Base-by-base conservation (phyloP, 2,888 invertebrate genomes). In the Drosophila flavopinicola region DNA sequence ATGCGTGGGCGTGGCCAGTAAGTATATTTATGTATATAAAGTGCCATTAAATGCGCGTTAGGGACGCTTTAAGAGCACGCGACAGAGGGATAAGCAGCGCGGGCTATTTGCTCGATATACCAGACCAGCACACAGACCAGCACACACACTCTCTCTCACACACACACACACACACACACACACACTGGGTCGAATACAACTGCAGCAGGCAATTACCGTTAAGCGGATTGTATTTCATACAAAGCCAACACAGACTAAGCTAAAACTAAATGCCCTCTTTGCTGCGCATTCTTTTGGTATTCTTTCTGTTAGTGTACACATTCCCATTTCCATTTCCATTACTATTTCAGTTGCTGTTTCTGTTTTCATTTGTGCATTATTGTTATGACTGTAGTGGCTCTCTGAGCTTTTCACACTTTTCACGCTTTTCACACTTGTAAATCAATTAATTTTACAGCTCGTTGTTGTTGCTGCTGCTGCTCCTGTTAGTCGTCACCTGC, bases 371-470 rank as follows among this genome's bases (percentile, higher is more conserved):
- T 54, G 29, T 37, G 11, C 41, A 65, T 74, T 82, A 70, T 80
- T 78, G 72, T 78, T 78, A 68, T 72, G 66, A 45, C 61, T 44
- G 30, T 39, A 37, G 11, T 53, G 56, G 37, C 78, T 48, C 51
- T 57, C 47, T 37, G 68, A 57, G 61, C 66, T 74, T 74, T 74
- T 68, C 64, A 67, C 71, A 52, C 74, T 79, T 79, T 82, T 82
- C 85, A 87, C 61, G 61, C 67, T 74, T 74, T 74, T 68, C 64
- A 87, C 83, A 78, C 87, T 79, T 87, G 83, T 87, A 84, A 84
- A 84, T 84, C 87, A 85, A 85, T 86, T 85, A 82, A 78, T 79
- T 79, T 88, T 74, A 80, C 75, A 84, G 72, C 72, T 59, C 60
- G 29, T 49, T 61, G 45, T 20, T 37, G 49, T 42, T 24, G 17